A percentile compares a stretch with the other conserved stretches of the same genome.
phyloP scores from a whole-genome alignment of 2,888 invertebrate species.

The Griposia aprilina region DNA sequence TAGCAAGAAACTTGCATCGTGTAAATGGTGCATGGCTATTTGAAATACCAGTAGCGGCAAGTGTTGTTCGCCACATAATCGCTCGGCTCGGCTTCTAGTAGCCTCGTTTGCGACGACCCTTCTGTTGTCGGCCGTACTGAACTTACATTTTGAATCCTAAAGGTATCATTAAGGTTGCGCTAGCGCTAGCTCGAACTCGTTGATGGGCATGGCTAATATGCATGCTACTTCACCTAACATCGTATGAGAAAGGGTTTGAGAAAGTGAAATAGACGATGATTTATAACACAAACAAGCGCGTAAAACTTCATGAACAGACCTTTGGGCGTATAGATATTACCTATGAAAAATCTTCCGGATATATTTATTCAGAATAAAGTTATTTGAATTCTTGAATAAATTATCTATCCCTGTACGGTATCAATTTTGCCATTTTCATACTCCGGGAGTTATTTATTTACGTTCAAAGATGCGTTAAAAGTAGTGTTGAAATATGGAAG shows the following conservation, averaged over 20 bases:
- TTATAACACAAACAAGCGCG: too few species aligned
- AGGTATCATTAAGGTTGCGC: not conserved
- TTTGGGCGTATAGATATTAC: not conserved
- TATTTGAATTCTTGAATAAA: too few species aligned
- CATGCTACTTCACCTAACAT: not conserved
- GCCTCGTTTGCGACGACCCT: not conserved
- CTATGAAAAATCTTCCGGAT: too few species aligned
- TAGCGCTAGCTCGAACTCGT: not conserved
- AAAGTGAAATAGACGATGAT: too few species aligned
- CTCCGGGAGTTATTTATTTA: not conserved
- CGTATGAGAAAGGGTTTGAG: too few species aligned
- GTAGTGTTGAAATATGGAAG: not conserved
- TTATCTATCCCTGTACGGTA: too few species aligned
- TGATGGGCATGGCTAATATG: not conserved
- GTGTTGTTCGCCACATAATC: not conserved
- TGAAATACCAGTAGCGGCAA: not conserved
- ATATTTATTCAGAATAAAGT: too few species aligned
- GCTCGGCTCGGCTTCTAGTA: not conserved
- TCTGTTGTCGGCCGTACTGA: too few species aligned
- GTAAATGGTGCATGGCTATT: not conserved
- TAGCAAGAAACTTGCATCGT: not conserved
- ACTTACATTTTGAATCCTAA: too few species aligned
- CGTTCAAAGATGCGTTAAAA: not conserved
- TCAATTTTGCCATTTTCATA: too few species aligned
- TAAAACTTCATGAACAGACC: too few species aligned